Evolutionary conservation across 2,113 vertebrate genomes (phyloP).

Genomic region (Apaloderma vittatum): DNA sequence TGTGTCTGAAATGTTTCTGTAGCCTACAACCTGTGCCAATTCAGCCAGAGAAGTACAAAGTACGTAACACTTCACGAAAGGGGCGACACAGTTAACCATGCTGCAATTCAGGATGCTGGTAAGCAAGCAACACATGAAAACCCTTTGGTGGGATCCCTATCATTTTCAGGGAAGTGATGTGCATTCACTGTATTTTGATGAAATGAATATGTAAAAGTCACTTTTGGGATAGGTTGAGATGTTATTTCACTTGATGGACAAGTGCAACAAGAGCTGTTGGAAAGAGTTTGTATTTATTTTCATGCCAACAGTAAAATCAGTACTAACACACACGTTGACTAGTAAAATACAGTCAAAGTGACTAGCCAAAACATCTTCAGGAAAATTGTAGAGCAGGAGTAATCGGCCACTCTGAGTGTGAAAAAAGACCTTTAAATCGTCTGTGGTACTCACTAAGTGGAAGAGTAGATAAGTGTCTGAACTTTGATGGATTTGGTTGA

Average conservation of each 20-base stretch:
- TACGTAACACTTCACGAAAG: background rate
- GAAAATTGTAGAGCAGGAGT: background rate
- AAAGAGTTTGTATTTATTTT: background rate
- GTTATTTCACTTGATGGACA: background rate
- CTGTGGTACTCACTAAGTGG: background rate
- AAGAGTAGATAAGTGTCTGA: background rate
- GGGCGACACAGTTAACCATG: fast-evolving
- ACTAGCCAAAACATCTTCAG: background rate
- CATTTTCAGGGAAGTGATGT: background rate
- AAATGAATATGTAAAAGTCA: background rate
- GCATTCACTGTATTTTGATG: background rate
- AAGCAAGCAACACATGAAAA: background rate
- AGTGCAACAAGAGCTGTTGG: background rate
- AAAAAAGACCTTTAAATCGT: background rate
- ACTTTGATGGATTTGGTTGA: background rate
- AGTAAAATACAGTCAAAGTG: background rate
- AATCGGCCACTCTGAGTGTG: background rate
- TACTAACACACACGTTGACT: background rate
- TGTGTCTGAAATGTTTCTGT: background rate
- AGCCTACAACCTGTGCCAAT: background rate
- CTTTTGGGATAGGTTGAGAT: background rate
- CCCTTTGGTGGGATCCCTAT: background rate
- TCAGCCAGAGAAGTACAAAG: background rate
- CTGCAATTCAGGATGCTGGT: background rate
- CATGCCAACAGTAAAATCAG: background rate